phyloP scores from a whole-genome alignment of 2,113 vertebrate genomes.

The Boleophthalmus pectinirostris region DNA sequence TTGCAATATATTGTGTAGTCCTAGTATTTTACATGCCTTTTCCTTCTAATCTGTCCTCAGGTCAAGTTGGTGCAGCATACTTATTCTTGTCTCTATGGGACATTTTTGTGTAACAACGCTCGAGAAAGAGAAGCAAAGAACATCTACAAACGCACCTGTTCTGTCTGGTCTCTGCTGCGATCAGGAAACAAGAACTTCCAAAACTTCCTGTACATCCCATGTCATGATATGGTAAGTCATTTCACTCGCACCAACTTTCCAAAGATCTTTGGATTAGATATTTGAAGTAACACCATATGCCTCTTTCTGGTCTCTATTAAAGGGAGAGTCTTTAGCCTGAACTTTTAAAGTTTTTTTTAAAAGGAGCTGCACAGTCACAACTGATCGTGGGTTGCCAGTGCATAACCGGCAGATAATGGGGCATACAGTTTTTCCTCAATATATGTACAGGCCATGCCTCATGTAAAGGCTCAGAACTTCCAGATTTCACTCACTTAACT shows the following conservation, averaged over 20 bases:
- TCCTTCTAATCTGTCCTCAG: slow-evolving; percentile 65
- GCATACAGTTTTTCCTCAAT: no score
- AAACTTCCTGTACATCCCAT: slow-evolving; percentile 95
- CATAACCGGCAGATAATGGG: no score
- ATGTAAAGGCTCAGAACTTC: no score
- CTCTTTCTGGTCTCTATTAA: not conserved
- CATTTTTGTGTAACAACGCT: slow-evolving; percentile 95
- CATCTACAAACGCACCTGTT: slow-evolving; percentile 94
- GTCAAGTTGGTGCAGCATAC: slow-evolving; percentile 98
- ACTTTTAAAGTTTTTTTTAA: no score
- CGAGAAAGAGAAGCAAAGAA: slow-evolving; percentile 90
- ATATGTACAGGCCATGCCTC: no score
- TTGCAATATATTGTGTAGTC: no score
- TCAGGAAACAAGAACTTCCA: slow-evolving; percentile 98
- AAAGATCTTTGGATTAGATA: not conserved
- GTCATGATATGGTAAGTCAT: slow-evolving; percentile 85
- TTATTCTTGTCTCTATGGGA: slow-evolving; percentile 96
- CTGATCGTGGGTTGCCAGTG: no score
- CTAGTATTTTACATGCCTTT: not conserved
- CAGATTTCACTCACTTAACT: no score
- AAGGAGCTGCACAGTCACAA: no score
- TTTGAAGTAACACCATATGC: not conserved
- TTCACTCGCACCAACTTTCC: not conserved
- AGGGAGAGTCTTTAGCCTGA: not conserved
- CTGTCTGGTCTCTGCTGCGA: slow-evolving; percentile 94